phyloP scores from a whole-genome alignment of 92 coral and sea anemone genomes.

The Pocillopora grandis region DNA sequence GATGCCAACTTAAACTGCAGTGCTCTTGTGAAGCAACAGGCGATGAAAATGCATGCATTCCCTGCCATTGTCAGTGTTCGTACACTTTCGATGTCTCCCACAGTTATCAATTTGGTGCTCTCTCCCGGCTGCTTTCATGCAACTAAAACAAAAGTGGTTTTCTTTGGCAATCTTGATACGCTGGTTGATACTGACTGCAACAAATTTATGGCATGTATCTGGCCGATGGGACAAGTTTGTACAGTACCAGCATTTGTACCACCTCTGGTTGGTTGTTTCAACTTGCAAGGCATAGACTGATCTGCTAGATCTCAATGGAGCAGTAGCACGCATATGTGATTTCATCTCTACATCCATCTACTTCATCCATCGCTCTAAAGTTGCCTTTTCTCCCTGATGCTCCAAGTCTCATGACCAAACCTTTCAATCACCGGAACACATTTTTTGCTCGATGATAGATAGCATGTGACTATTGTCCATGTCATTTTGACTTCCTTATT shows the following conservation, averaged over 20 bases:
- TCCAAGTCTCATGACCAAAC: constrained; percentile 55
- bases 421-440: constrained; percentile 39
- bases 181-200: no score
- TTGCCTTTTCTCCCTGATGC: constrained; percentile 16
- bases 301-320: no score
- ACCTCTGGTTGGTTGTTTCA: no score
- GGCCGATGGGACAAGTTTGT: constrained; percentile 35
- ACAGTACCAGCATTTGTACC: constrained; percentile 1
- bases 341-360: no score
- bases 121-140: constrained; percentile 5
- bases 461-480: no score
- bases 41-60: no score
- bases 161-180: constrained; percentile 42
- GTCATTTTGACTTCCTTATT: constrained; percentile 20
- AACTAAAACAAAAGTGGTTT: constrained; percentile 47
- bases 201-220: not conserved
- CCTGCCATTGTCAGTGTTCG: constrained; percentile 14
- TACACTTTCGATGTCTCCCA: constrained; percentile 45
- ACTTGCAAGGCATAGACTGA: no score
- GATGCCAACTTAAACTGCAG: constrained; percentile 3
- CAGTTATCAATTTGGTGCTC: constrained; percentile 53
- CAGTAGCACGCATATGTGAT: no score
- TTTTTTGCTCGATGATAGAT: constrained; percentile 47
- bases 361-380: not conserved
- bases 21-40: not conserved